phyloP scores from a whole-genome alignment of 2,888 invertebrate genomes.

The Gymnocheta viridis region DNA sequence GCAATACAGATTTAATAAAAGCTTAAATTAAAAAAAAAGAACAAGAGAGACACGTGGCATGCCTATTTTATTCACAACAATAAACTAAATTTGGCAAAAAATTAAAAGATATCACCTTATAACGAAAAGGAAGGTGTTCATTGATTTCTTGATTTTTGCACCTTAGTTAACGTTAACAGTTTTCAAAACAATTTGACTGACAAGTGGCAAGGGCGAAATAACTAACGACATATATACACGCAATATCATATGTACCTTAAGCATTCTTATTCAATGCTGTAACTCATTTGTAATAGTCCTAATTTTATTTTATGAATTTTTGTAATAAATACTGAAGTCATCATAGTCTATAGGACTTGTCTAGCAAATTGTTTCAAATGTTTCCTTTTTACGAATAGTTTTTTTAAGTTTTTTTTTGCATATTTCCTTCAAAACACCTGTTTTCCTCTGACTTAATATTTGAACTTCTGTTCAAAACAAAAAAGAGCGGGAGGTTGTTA shows the following conservation, averaged over 20 bases:
- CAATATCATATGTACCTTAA: conserved; percentile 69
- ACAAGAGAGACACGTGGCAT: conserved; percentile 8
- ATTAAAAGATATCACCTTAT: conserved; percentile 51
- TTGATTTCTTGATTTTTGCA: conserved; percentile 71
- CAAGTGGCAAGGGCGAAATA: conserved; percentile 5
- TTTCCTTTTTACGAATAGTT: conserved; percentile 23
- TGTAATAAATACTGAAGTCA: background rate
- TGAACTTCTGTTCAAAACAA: conserved; percentile 19
- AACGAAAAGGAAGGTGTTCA: conserved; percentile 72
- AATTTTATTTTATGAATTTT: conserved; percentile 17
- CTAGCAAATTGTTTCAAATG: conserved; percentile 39
- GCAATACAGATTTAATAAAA: background rate
- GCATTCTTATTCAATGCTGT: conserved; percentile 16
- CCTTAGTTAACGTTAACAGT: conserved; percentile 46
- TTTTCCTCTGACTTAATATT: conserved; percentile 10
- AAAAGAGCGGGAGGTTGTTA: conserved; percentile 21
- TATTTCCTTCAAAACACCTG: conserved; percentile 56
- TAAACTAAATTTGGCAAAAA: conserved; percentile 64
- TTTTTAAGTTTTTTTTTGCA: background rate
- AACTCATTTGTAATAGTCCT: conserved; percentile 15
- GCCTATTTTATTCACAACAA: conserved; percentile 51
- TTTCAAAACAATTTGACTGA: conserved; percentile 44
- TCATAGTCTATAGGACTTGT: conserved; percentile 12
- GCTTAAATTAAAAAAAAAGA: background rate
- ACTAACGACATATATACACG: conserved; percentile 79